These are phyloP conservation scores for Sialis lutaria DNA, from an alignment of 2,888 invertebrate species.

Conservation along the genomic window DNA sequence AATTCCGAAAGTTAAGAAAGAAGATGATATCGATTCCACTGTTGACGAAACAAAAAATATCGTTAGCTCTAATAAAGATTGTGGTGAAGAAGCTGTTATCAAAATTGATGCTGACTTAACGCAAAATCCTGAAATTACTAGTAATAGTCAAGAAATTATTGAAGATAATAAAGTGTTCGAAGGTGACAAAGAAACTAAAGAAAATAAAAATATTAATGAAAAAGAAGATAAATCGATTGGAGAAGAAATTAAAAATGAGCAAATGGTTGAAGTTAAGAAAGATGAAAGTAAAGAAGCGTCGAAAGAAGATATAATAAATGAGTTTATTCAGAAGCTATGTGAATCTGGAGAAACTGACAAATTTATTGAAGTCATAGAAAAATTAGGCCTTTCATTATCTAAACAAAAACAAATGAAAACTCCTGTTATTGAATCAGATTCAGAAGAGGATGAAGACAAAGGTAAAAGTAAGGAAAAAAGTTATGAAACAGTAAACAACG, in stretches of 20 bases:
- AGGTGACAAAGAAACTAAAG: not conserved
- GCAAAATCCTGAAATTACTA: constrained; percentile 11
- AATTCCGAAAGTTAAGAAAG: constrained; percentile 32
- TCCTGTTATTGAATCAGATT: constrained; percentile 32
- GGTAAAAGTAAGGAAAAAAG: constrained; percentile 11
- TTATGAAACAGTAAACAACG: constrained; percentile 8
- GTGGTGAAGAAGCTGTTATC: not conserved
- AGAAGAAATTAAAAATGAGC: constrained; percentile 10
- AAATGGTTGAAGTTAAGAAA: constrained; percentile 14
- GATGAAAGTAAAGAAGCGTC: constrained; percentile 17
- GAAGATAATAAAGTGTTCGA: constrained; percentile 14
- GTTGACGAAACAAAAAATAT: constrained; percentile 23
- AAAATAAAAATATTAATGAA: not conserved
- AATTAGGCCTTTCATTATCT: constrained; percentile 26
- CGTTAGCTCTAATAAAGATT: not conserved
- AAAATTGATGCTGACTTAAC: constrained; percentile 13
- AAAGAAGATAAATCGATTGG: constrained; percentile 11
- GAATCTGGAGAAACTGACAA: constrained; percentile 18
- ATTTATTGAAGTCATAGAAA: constrained; percentile 24
- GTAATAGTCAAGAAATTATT: constrained; percentile 6
- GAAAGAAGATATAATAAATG: constrained; percentile 18
- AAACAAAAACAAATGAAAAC: constrained; percentile 38
- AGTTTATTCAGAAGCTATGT: constrained; percentile 17
- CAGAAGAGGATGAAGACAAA: constrained; percentile 21
- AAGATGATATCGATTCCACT: constrained; percentile 18